Evolutionary conservation across 2,113 vertebrate species (phyloP).

Genomic region (Macaca nemestrina): DNA sequence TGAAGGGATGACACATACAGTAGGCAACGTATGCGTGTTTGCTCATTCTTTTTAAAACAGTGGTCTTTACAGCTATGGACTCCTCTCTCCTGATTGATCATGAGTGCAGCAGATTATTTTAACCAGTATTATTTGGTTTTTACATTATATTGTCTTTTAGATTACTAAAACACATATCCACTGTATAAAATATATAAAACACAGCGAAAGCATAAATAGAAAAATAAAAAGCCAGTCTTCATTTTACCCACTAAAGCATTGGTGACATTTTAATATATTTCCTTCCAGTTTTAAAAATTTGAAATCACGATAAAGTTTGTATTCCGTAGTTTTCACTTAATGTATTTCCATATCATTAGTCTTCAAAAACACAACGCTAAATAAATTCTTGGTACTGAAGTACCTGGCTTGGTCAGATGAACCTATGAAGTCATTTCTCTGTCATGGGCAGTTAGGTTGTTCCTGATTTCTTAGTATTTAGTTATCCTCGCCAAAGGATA

Average conservation of each 20-base stretch:
- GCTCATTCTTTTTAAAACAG: background rate
- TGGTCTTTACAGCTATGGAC: background rate
- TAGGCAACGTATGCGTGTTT: too few species aligned
- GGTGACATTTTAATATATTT: background rate
- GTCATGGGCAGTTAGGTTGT: background rate
- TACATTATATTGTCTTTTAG: background rate
- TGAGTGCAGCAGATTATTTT: background rate
- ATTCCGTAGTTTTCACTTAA: conserved; percentile 17
- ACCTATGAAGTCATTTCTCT: background rate
- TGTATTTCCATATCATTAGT: background rate
- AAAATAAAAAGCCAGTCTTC: background rate
- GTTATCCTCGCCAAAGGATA: background rate
- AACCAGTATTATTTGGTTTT: background rate
- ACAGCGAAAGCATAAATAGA: background rate
- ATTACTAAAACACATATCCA: background rate
- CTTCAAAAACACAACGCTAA: background rate
- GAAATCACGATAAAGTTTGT: background rate
- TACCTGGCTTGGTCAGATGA: background rate
- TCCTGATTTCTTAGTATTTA: background rate
- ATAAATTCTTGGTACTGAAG: background rate
- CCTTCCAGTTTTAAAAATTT: background rate
- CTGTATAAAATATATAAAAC: conserved; percentile 20
- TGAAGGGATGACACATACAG: too few species aligned
- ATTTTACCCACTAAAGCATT: background rate
- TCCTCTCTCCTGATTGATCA: background rate